Conservation (phyloP, 2,113 vertebrate species). For the Vireo altiloquus region DNA sequence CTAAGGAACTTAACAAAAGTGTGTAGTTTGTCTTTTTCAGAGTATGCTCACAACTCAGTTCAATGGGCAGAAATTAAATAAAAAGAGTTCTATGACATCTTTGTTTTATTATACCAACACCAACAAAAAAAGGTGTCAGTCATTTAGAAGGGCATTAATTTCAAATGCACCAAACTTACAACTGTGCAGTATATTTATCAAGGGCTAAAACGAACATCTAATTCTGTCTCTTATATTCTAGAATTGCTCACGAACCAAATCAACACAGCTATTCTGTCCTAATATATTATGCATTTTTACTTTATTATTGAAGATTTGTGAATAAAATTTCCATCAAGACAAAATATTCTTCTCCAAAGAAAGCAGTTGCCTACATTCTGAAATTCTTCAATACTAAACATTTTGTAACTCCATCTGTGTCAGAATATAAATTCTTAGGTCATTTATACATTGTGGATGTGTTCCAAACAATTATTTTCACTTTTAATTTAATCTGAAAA, state of each 20-base stretch:
- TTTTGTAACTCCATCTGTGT: neutral
- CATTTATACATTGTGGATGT: neutral
- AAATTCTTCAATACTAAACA: neutral
- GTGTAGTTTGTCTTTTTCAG: neutral
- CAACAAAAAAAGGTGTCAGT: neutral
- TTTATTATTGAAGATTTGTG: neutral
- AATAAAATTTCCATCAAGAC: neutral
- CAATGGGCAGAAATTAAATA: neutral
- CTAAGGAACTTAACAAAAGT: neutral
- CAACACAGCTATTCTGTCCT: neutral
- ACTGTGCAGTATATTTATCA: neutral
- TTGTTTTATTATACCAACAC: neutral
- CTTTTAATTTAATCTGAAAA: neutral
- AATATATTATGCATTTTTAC: neutral
- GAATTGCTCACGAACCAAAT: neutral
- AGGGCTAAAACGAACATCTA: neutral
- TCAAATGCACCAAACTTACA: neutral
- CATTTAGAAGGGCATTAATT: neutral
- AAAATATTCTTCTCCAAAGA: neutral
- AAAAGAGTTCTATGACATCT: neutral
- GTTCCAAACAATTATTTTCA: neutral
- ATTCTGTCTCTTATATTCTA: neutral
- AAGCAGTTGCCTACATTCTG: neutral
- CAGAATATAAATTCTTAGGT: neutral
- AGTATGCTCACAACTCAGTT: neutral